Evolutionary conservation across 2,113 vertebrate genomes (phyloP).

Genomic region (Mus spicilegus): DNA sequence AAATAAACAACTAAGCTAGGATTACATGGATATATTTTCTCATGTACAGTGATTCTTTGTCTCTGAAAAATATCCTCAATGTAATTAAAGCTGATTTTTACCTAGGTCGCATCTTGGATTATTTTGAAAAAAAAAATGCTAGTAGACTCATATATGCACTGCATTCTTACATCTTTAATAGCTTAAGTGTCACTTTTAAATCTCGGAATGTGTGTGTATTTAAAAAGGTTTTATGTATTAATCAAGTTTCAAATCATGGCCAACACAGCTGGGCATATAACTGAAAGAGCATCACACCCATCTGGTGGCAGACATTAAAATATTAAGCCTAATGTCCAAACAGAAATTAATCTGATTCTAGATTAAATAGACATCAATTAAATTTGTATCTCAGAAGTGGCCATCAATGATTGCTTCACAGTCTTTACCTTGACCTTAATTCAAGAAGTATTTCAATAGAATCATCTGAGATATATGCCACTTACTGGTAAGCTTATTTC

Average conservation of each 20-base stretch:
- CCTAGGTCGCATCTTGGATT: background rate
- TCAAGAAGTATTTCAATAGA: background rate
- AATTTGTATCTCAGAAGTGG: background rate
- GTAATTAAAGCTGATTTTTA: background rate
- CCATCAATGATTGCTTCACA: background rate
- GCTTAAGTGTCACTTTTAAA: background rate
- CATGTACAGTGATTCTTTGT: background rate
- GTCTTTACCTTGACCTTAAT: background rate
- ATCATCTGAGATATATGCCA: background rate
- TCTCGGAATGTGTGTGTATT: background rate
- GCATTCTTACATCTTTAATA: background rate
- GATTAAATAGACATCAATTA: constrained; percentile 1
- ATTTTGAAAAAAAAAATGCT: background rate
- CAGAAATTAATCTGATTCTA: constrained; percentile 62
- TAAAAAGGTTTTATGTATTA: background rate
- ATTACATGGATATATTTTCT: background rate
- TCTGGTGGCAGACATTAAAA: constrained; percentile 63
- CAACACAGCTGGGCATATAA: constrained; percentile 46
- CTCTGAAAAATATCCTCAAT: background rate
- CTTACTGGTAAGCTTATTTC: background rate
- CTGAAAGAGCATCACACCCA: constrained; percentile 47
- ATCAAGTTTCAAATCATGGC: constrained; percentile 42
- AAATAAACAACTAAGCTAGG: background rate
- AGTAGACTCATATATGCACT: background rate
- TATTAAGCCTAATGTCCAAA: constrained; percentile 45